Base-by-base conservation (phyloP, 2,113 vertebrate genomes). In the Pollimyrus isidori region DNA sequence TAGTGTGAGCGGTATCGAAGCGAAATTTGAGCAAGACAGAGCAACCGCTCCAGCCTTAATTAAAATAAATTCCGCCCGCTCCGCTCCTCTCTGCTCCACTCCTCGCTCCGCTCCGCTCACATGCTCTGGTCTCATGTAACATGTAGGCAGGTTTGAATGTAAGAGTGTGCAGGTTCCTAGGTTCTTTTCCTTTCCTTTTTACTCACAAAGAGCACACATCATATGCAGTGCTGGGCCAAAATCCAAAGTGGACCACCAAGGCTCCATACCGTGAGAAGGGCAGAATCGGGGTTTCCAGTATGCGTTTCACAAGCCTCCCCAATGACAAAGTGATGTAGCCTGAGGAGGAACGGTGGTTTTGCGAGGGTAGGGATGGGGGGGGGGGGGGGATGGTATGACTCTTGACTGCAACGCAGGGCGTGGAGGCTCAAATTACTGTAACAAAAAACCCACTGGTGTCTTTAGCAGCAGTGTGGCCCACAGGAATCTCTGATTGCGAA, bases 401-500 rank as follows among this genome's bases (percentile, higher is more conserved):
- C 11, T 42, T n/a, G 4, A 48, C 19, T 17, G 17, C 76, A 46
- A 39, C 76, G 21, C 21, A 58, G 88, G 15, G 11, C 42, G 30
- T 39, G 30, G 23, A 35, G 39, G 42, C 19, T 89, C 88, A 19
- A n/a, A 52, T 89, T 45, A 89, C 88, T 58, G 88, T 83, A 85
- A 84, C 80, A 45, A 53, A 89, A 83, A 21, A 87, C 87, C 35
- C 39, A 17, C 42, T 80, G 50, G 35, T 62, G 52, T 89, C 76
- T 62, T 89, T 48, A 89, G 30, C 80, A 13, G 52, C 53, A 23
- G 2, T 35, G 35, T 65, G 53, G 76, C 42, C 88, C 39, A 56
- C 88, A 62, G 80, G 88, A 85, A 26, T 80, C 39, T 85, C 83
- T 46, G 84, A 88, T 21, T 26, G 88, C 45, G 76, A 89, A 56